These are phyloP conservation scores for Diceros bicornis DNA, from an alignment of 2,797 vertebrate species.

Conservation along the genomic window DNA sequence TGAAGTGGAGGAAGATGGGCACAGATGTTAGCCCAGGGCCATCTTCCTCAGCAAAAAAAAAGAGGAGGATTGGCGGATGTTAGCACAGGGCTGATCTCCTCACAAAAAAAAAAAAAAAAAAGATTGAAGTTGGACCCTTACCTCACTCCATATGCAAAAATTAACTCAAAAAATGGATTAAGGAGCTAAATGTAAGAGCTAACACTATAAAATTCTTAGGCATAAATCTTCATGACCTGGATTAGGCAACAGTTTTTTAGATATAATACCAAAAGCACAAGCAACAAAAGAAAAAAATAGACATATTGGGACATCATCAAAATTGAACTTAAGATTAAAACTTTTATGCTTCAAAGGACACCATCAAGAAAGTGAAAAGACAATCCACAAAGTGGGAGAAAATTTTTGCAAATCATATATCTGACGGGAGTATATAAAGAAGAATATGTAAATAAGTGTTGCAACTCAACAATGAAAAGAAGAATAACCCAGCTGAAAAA, in stretches of 20 bases:
- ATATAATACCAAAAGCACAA: background rate
- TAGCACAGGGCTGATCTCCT: too few species aligned
- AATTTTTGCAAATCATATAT: background rate
- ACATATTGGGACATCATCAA: background rate
- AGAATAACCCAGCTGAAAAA: background rate
- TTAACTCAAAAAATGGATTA: background rate
- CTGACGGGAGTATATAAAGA: background rate
- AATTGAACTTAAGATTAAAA: constrained; percentile 9
- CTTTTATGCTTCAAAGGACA: background rate
- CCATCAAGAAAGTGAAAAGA: background rate
- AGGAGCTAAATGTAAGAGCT: background rate
- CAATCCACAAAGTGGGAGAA: background rate
- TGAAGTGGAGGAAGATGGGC: too few species aligned
- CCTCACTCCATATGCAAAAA: background rate
- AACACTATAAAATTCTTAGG: background rate
- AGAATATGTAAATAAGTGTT: background rate
- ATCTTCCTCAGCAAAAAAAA: too few species aligned
- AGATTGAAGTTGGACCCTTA: background rate
- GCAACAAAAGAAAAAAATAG: background rate
- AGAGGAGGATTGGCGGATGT: too few species aligned
- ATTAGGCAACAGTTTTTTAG: background rate
- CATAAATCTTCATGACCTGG: background rate
- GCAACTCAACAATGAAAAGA: constrained; percentile 9
- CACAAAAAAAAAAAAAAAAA: too few species aligned
- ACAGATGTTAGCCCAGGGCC: too few species aligned